These are phyloP conservation scores for Tribolium madens DNA, from an alignment of 1,140 invertebrate species.

Conservation along the genomic window DNA sequence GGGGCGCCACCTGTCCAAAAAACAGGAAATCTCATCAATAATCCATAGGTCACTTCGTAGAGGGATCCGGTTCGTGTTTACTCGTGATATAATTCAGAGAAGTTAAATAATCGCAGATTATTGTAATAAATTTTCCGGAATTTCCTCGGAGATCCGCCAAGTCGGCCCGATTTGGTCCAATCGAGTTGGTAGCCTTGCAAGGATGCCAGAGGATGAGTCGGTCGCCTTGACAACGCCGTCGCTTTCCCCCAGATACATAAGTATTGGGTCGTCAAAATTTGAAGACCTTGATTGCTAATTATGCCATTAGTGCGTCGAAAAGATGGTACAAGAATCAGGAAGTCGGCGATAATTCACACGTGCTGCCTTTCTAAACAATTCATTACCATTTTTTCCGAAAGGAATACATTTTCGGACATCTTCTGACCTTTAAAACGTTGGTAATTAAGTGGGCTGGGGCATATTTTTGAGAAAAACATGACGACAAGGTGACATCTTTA, in stretches of 20 bases:
- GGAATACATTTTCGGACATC: neutral
- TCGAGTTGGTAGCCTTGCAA: constrained; percentile 32
- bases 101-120: too few species aligned
- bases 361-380: constrained; percentile 28
- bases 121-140: neutral
- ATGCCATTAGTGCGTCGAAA: neutral
- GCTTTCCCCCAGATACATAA: constrained; percentile 34
- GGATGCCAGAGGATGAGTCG: constrained; percentile 32
- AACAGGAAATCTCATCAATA: too few species aligned
- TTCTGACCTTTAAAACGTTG: neutral
- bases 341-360: constrained; percentile 13
- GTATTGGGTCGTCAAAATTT: constrained; percentile 27
- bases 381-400: constrained; percentile 6
- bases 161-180: neutral
- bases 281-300: constrained; percentile 23
- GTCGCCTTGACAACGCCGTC: constrained; percentile 31
- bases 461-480: neutral
- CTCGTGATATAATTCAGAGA: neutral
- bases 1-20: too few species aligned
- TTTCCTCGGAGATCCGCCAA: neutral
- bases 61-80: neutral
- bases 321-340: constrained; percentile 26
- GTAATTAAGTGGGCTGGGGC: neutral
- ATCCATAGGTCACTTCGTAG: too few species aligned
- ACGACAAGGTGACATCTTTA: neutral